phyloP scores from a whole-genome alignment of 2,888 invertebrate species.

The Agrypnus murinus region DNA sequence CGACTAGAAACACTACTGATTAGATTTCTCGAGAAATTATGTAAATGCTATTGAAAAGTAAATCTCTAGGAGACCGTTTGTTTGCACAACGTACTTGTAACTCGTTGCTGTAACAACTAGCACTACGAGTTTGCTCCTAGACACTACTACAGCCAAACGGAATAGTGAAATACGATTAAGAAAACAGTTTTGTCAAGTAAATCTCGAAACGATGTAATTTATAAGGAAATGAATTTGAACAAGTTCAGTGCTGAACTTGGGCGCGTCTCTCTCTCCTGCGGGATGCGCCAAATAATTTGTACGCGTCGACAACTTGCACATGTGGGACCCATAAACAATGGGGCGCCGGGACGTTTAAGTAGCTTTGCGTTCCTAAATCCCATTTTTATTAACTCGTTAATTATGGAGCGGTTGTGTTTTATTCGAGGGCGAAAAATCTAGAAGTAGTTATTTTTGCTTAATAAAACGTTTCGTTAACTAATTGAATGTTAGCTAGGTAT shows the following conservation, averaged over 20 bases:
- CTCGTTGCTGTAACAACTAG: not conserved
- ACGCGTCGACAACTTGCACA: constrained; percentile 44
- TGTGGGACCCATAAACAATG: constrained; percentile 42
- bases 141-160: constrained; percentile 8
- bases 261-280: constrained; percentile 27
- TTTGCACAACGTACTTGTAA: not conserved
- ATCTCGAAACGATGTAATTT: constrained; percentile 29
- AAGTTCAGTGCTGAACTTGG: constrained; percentile 18
- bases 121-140: no score
- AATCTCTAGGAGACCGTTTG: constrained; percentile 1
- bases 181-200: constrained; percentile 14
- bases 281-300: constrained; percentile 43
- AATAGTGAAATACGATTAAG: constrained; percentile 28
- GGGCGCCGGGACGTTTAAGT: constrained; percentile 34
- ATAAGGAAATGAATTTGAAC: constrained; percentile 36
- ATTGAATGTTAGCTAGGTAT: no score
- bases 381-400: constrained; percentile 43
- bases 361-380: constrained; percentile 29
- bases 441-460: not conserved
- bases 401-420: constrained; percentile 39
- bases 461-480: no score
- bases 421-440: constrained; percentile 14
- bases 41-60: constrained; percentile 20
- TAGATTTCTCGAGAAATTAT: constrained; percentile 34
- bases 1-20: constrained; percentile 32